Conservation (phyloP, 2,113 vertebrate species). For the Chauna torquata region DNA sequence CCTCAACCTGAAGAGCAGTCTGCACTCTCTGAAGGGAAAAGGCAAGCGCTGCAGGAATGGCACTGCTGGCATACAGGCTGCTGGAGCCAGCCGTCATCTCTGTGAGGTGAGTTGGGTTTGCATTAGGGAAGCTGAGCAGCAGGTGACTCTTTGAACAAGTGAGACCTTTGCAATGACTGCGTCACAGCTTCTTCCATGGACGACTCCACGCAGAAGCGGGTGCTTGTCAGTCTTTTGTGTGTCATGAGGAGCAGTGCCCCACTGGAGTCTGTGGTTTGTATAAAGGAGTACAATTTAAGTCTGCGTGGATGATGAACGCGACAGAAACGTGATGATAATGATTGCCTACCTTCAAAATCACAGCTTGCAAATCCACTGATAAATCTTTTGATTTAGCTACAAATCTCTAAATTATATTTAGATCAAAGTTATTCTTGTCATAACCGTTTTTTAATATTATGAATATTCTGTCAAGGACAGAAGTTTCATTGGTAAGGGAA, state of each 20-base stretch:
- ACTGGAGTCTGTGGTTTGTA: background rate
- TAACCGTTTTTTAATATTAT: background rate
- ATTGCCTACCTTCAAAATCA: background rate
- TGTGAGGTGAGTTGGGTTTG: background rate
- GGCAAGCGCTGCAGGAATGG: background rate
- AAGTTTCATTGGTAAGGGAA: slow-evolving; percentile 3
- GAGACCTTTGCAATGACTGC: background rate
- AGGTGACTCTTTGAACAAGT: background rate
- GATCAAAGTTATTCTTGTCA: background rate
- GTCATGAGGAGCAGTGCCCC: background rate
- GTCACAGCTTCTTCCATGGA: background rate
- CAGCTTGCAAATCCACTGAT: background rate
- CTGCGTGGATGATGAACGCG: background rate
- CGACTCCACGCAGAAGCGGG: background rate
- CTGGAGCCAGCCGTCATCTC: rapidly evolving
- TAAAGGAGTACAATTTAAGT: background rate
- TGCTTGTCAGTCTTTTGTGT: background rate
- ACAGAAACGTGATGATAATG: background rate
- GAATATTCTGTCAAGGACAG: background rate
- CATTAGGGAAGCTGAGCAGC: background rate
- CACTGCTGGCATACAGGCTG: background rate
- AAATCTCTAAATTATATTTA: background rate
- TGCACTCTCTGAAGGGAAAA: background rate
- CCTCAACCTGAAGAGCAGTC: background rate
- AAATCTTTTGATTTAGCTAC: background rate